Base-by-base conservation (phyloP, 2,113 vertebrate species). In the Gasterosteus aculeatus region DNA sequence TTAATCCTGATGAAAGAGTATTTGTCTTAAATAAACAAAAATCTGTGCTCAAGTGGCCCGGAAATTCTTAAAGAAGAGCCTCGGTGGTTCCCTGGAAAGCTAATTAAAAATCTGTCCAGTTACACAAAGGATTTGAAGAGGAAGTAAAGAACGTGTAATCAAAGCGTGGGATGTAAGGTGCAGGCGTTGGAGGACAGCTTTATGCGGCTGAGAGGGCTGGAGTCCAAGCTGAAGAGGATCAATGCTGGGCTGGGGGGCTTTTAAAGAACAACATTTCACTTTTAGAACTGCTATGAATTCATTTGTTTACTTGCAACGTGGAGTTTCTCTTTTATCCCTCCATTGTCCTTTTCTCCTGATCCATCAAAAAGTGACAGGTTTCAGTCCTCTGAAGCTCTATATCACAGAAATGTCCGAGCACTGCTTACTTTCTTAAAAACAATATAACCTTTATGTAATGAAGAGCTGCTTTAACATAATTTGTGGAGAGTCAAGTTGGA, bases 91-190 rank as follows among this genome's bases (percentile, higher is more conserved):
- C 19, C 38, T 22, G 39, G 57, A 49, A 73, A 70, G 68, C 71
- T 68, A 64, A 78, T 88, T 85, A 56, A 81, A 75, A 80, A 54
- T 58, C 49, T 16, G 62, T 58, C 59, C 42, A 64, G 54, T 49
- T n/a, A 72, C 61, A 76, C 61, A 85, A 76, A 83, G 63, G 62
- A 53, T 66, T 60, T 56, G 41, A 53, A 41, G 12, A 47, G 49
- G n/a, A 68, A 68, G 49, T 69, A 53, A 63, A 71, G n/a, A 72
- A 62, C 19, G 0, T 64, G 26, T 66, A 64, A 75, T 82, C 59
- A 85, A 61, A 71, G 68, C 3, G 18, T 66, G 42, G 69, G 80
- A 60, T 82, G 69, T 75, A 74, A 68, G 57, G 58, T 73, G 63
- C 7, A 71, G 44, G 33, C 51, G 2, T 42, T 10, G 15, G 18